phyloP scores from a whole-genome alignment of 2,888 invertebrate genomes.

The Pocota personata region DNA sequence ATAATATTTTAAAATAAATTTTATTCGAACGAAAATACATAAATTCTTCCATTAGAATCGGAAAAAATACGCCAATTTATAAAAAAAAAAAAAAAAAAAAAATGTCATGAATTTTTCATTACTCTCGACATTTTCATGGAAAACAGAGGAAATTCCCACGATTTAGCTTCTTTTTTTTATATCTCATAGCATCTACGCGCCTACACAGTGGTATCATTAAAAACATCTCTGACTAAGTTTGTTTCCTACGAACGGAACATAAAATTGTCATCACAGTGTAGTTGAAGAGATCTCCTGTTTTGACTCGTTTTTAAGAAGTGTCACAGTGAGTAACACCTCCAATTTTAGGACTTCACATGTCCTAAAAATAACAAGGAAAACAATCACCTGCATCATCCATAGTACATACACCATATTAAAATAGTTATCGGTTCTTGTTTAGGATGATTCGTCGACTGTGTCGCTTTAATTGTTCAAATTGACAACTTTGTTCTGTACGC shows the following conservation, averaged over 20 bases:
- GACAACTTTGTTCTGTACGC: slow-evolving; percentile 68
- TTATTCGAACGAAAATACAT: slow-evolving; percentile 1
- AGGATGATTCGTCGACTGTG: slow-evolving; percentile 54
- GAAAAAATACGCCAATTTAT: not conserved
- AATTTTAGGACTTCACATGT: slow-evolving; percentile 35
- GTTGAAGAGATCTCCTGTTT: slow-evolving; percentile 28
- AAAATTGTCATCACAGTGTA: slow-evolving; percentile 32
- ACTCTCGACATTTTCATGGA: slow-evolving; percentile 41
- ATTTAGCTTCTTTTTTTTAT: slow-evolving; percentile 8
- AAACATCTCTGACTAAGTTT: slow-evolving; percentile 59
- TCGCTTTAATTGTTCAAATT: slow-evolving; percentile 72
- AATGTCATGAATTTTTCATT: slow-evolving; percentile 53
- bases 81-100: slow-evolving; percentile 5
- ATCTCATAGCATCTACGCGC: slow-evolving; percentile 7
- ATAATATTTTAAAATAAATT: not conserved
- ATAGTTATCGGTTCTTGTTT: slow-evolving; percentile 42
- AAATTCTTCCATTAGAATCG: not conserved
- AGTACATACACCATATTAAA: slow-evolving; percentile 4
- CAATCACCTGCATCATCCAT: slow-evolving; percentile 55
- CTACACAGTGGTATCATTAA: slow-evolving; percentile 15
- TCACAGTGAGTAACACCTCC: slow-evolving; percentile 41
- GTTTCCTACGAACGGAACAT: not conserved
- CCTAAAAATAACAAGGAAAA: slow-evolving; percentile 28
- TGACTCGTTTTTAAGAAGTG: slow-evolving; percentile 25
- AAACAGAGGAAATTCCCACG: slow-evolving; percentile 43